Evolutionary conservation across 1,140 invertebrate species (phyloP), one percentile per base, ranked within the genome.

Genomic region (Notospermus geniculatus): DNA sequence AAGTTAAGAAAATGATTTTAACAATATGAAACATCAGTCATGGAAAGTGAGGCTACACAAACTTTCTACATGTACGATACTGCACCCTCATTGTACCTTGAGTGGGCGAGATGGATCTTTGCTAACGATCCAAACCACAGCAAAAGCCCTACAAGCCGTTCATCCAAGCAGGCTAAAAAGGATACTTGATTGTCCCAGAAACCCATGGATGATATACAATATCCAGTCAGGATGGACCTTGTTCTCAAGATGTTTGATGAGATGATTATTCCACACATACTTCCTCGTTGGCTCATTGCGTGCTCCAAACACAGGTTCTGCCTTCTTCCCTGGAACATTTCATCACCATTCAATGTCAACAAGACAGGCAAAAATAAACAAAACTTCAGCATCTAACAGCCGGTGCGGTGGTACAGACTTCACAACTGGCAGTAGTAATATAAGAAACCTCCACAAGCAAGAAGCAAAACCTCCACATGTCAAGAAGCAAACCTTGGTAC

Each of bases 201-300:
- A 99, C n/a, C 95, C 95, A 83, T 99, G 95, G 17, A 89, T 93
- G n/a, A 98, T 87, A 73, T 92, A 90, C 2, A 98, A 79, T 32
- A 95, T 87, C 95, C 95, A 98, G 80, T 97, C 93, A 27, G 88
- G 87, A 75, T 96, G 90, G 43, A 96, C 80, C 54, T 88, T 84
- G 27, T 87, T 86, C 73, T 89, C 86, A 65, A 90, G 88, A 17
- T 87, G 84, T 50, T 87, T 86, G 58, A 96, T 79, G 17, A 98
- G 83, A 82, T 95, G 89, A 19, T 86, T 87, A 83, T 98, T 98
- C 96, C 96, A 98, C 0, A 97, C 90, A 84, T 94, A 98, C 72
- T 92, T 89, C 69, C 86, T 84, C 72, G 91, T 87, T 15, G 92
- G 91, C 62, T 88, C 86, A 58, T 85, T 87, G 64, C 88, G 81